These are phyloP conservation scores for Dexiosoma caninum DNA, from an alignment of 2,888 invertebrate genomes.

Conservation along the genomic window DNA sequence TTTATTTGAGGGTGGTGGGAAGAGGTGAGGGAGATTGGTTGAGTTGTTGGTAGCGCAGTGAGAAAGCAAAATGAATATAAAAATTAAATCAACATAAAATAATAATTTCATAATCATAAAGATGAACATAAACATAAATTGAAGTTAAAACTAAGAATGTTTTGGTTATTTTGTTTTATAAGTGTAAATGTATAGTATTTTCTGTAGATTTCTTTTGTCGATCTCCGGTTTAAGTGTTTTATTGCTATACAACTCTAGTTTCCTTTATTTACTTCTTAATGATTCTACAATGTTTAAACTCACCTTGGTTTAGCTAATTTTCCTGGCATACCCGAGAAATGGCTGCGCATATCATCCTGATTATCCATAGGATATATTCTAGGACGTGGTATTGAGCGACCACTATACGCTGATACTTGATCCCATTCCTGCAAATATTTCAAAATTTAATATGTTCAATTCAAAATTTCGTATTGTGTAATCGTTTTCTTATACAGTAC, in stretches of 20 bases:
- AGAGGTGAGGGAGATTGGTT: constrained; percentile 19
- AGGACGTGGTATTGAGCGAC: constrained; percentile 92
- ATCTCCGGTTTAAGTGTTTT: background rate
- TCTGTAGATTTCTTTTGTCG: too few species aligned
- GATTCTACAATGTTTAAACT: constrained; percentile 66
- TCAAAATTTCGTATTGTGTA: too few species aligned
- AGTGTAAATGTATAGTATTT: too few species aligned
- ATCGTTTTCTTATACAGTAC: too few species aligned
- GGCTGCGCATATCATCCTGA: constrained; percentile 87
- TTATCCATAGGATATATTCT: constrained; percentile 88
- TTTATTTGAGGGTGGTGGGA: background rate
- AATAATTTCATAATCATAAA: constrained; percentile 18
- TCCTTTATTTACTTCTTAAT: background rate
- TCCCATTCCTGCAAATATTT: constrained; percentile 83
- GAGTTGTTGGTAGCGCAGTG: background rate
- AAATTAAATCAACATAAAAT: constrained; percentile 30
- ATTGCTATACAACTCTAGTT: too few species aligned
- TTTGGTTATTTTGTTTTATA: background rate
- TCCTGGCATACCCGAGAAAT: constrained; percentile 84
- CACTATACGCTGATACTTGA: constrained; percentile 93
- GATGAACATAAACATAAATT: constrained; percentile 16
- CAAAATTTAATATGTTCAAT: too few species aligned
- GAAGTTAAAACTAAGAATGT: background rate
- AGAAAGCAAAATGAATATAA: constrained; percentile 47
- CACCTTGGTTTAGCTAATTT: constrained; percentile 78